phyloP scores from a whole-genome alignment of 2,113 vertebrate species.

The Prinia subflava region DNA sequence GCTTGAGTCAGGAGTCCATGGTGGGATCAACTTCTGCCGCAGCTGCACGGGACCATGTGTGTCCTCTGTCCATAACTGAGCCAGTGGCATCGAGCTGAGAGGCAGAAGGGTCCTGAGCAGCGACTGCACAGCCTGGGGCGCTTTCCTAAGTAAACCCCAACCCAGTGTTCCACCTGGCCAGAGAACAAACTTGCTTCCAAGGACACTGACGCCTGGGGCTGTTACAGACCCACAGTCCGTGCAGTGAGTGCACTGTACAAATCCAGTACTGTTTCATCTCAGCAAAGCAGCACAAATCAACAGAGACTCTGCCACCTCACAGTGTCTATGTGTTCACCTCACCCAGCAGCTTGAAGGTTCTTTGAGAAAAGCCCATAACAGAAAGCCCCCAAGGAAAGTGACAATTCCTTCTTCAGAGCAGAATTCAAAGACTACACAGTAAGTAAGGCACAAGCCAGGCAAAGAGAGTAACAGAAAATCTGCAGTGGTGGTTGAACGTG shows the following conservation, averaged over 20 bases:
- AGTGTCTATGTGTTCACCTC: neutral
- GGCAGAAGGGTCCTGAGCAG: neutral
- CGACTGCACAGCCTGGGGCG: neutral
- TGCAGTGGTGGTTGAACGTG: neutral
- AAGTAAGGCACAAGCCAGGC: neutral
- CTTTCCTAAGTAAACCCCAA: neutral
- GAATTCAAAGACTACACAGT: neutral
- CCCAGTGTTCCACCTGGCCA: no score
- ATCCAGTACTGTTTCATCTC: neutral
- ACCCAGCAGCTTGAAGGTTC: neutral
- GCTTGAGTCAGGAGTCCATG: neutral
- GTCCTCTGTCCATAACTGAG: neutral
- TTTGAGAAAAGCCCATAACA: neutral
- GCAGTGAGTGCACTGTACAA: neutral
- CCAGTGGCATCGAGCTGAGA: neutral
- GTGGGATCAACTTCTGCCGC: neutral
- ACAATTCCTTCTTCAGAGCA: neutral
- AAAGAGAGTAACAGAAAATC: neutral
- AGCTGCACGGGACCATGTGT: rapidly evolving
- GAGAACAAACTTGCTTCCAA: neutral
- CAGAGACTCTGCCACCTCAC: neutral
- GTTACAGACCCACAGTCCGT: neutral
- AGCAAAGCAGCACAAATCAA: neutral
- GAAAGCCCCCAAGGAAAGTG: neutral
- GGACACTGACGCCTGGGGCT: neutral